Percentiles rank a stretch among this genome's conserved stretches.
phyloP scores from a whole-genome alignment of 2,797 vertebrate genomes.

The Dromococcyx pavoninus region DNA sequence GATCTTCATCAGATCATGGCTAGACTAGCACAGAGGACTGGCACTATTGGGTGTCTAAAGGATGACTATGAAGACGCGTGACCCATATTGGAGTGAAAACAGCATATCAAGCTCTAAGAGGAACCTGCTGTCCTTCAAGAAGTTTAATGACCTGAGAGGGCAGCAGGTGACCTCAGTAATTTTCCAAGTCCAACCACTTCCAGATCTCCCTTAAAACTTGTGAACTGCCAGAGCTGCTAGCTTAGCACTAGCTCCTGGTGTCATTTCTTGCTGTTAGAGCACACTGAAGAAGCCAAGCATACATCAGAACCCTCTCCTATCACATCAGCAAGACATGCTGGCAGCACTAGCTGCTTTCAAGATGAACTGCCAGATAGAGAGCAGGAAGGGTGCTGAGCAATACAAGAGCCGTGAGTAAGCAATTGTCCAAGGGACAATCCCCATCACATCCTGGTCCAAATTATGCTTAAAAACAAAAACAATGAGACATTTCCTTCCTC shows the following conservation, averaged over 20 bases:
- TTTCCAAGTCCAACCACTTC: background rate
- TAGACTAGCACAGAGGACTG: background rate
- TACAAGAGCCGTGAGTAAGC: background rate
- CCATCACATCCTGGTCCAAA: background rate
- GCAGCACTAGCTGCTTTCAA: background rate
- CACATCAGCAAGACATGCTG: background rate
- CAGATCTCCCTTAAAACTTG: background rate
- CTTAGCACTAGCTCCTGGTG: background rate
- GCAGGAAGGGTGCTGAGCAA: background rate
- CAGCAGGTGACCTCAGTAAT: background rate
- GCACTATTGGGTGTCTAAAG: rapidly evolving
- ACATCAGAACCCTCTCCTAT: background rate
- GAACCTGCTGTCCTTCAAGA: background rate
- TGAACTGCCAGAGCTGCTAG: background rate
- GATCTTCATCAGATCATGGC: background rate
- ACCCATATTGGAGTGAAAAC: background rate
- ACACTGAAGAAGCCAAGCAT: background rate
- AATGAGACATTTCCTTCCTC: background rate
- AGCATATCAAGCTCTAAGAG: background rate
- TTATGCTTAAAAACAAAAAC: background rate
- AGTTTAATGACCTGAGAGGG: background rate
- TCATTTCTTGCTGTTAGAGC: background rate
- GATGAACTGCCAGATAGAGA: background rate
- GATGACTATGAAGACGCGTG: background rate
- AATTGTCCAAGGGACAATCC: background rate